Conservation (phyloP, 2,113 vertebrate species). For the Helogale parvula region DNA sequence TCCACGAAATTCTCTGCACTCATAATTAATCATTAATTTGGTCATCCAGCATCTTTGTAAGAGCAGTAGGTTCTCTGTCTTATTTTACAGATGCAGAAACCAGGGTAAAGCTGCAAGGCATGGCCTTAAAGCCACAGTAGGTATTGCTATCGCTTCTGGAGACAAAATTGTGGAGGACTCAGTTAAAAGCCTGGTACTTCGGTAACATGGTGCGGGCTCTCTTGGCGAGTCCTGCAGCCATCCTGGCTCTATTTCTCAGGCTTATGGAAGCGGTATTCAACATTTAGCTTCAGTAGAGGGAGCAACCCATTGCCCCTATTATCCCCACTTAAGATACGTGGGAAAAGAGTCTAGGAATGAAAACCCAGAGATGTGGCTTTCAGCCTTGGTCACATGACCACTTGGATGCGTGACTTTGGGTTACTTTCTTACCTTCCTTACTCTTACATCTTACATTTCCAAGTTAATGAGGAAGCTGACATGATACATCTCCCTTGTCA, state of each 20-base stretch:
- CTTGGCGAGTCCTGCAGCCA: background rate
- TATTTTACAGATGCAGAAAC: constrained; percentile 20
- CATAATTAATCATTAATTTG: constrained; percentile 43
- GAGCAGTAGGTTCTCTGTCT: background rate
- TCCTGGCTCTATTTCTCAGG: background rate
- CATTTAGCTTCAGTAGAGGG: background rate
- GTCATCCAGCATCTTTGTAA: background rate
- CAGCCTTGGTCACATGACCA: background rate
- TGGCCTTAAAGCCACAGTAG: background rate
- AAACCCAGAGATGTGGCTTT: background rate
- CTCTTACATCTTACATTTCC: background rate
- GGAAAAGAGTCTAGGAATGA: background rate
- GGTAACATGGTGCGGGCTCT: background rate
- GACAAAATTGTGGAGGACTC: background rate
- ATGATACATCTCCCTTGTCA: background rate
- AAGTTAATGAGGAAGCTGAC: background rate
- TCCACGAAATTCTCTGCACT: background rate
- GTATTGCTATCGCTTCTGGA: background rate
- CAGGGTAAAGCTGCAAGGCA: background rate
- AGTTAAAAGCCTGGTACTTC: background rate
- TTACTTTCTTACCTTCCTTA: background rate
- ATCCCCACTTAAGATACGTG: background rate
- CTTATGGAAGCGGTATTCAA: background rate
- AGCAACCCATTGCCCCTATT: background rate
- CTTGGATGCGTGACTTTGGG: background rate